Evolutionary conservation across 2,888 invertebrate species (phyloP).

Genomic region (Helicoverpa assulta): DNA sequence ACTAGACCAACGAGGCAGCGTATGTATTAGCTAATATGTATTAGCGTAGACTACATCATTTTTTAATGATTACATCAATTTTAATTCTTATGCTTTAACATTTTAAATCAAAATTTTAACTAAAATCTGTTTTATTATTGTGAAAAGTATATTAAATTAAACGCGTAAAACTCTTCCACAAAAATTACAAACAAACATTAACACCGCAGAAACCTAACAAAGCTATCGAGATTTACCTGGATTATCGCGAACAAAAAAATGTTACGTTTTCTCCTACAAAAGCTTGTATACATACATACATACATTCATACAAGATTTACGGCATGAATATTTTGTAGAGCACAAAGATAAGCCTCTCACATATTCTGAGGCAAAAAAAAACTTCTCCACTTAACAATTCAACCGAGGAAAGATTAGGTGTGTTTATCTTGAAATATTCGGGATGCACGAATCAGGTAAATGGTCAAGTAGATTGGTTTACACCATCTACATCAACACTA

Average conservation of each 20-base stretch:
- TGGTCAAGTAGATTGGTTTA: neutral
- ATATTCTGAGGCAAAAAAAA: slow-evolving; percentile 57
- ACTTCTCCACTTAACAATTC: slow-evolving; percentile 57
- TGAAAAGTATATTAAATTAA: too few relatives aligned
- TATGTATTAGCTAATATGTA: too few relatives aligned
- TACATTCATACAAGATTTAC: slow-evolving; percentile 54
- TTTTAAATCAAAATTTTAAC: too few relatives aligned
- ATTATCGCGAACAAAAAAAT: slow-evolving; percentile 54
- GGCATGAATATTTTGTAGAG: slow-evolving; percentile 59
- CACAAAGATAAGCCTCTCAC: slow-evolving; percentile 57
- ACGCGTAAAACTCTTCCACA: too few relatives aligned
- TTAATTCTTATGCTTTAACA: too few relatives aligned
- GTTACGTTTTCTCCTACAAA: slow-evolving; percentile 39
- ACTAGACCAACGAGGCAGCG: too few relatives aligned
- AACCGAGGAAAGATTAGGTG: slow-evolving; percentile 43
- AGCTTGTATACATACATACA: slow-evolving; percentile 31
- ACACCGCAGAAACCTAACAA: slow-evolving; percentile 29
- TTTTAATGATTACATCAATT: too few relatives aligned
- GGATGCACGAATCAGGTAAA: slow-evolving; percentile 32
- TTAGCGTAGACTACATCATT: too few relatives aligned
- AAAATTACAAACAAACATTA: slow-evolving; percentile 6
- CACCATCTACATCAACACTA: too few relatives aligned
- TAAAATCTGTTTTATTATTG: too few relatives aligned
- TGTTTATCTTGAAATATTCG: slow-evolving; percentile 47
- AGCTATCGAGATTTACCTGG: slow-evolving; percentile 45